Conservation (phyloP, 30 jellyfish, hydroid and myxozoan species). For the Mastigias papua region DNA sequence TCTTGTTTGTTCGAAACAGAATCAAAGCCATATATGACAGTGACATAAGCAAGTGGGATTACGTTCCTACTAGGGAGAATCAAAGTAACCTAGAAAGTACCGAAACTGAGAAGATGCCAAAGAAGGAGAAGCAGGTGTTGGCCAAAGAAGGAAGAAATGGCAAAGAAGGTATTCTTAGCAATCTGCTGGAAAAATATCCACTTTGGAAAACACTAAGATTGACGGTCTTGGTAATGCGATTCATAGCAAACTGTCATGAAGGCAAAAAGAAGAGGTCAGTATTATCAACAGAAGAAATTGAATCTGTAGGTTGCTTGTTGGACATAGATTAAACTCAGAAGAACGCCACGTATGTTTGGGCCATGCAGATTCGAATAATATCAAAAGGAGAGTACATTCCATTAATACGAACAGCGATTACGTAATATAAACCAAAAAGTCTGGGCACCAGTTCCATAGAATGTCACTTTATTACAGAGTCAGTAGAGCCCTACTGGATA, state of each 20-base stretch:
- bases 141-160: constrained; percentile 32
- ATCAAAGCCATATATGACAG: constrained; percentile 19
- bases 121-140: background rate
- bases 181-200: background rate
- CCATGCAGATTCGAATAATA: too few species aligned
- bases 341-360: too few species aligned
- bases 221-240: constrained; percentile 68
- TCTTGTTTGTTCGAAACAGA: constrained; percentile 27
- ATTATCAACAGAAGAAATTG: constrained; percentile 62
- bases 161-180: constrained; percentile 11
- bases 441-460: too few species aligned
- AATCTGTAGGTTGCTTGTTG: too few species aligned
- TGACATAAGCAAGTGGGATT: constrained; percentile 32
- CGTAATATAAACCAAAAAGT: too few species aligned
- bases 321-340: too few species aligned
- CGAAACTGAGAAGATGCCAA: constrained; percentile 8
- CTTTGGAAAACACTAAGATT: background rate
- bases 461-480: too few species aligned
- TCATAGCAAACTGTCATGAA: constrained; percentile 58
- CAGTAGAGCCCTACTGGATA: constrained; percentile 50
- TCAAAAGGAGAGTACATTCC: too few species aligned
- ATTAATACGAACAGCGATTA: too few species aligned
- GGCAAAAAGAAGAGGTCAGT: constrained; percentile 29
- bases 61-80: constrained; percentile 57
- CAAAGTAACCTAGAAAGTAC: constrained; percentile 45